Conservation (phyloP, 2,797 vertebrate species). For the Leuciscus waleckii region DNA sequence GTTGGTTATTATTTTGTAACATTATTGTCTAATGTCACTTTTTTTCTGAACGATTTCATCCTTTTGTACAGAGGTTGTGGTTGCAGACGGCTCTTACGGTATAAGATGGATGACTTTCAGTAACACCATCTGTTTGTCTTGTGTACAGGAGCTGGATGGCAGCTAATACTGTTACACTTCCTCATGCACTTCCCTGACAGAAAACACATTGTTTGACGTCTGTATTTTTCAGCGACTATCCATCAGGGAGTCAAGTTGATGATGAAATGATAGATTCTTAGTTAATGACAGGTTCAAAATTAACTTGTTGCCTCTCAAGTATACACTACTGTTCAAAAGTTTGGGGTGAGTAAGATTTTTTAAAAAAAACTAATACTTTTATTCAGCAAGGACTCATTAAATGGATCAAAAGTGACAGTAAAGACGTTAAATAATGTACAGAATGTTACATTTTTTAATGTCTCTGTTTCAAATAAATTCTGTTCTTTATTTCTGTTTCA, state of each 20-base stretch:
- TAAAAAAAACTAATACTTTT: too few species aligned
- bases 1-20: not conserved
- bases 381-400: not conserved
- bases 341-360: not conserved
- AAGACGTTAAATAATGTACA: too few species aligned
- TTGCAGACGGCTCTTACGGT: not conserved
- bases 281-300: not conserved
- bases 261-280: not conserved
- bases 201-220: not conserved
- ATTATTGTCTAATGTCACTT: not conserved
- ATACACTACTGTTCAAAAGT: not conserved
- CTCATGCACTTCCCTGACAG: not conserved
- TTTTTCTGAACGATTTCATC: not conserved
- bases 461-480: not conserved
- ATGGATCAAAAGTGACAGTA: not conserved
- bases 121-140: not conserved
- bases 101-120: not conserved
- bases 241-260: not conserved
- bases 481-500: too few species aligned
- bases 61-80: not conserved
- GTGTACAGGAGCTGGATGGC: not conserved
- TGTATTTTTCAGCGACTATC: not conserved
- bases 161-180: not conserved
- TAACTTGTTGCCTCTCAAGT: not conserved
- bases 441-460: too few species aligned